Evolutionary conservation across 1,140 invertebrate genomes (phyloP), one percentile per base, ranked within the genome.

Genomic region (Neuroterus valhalla): DNA sequence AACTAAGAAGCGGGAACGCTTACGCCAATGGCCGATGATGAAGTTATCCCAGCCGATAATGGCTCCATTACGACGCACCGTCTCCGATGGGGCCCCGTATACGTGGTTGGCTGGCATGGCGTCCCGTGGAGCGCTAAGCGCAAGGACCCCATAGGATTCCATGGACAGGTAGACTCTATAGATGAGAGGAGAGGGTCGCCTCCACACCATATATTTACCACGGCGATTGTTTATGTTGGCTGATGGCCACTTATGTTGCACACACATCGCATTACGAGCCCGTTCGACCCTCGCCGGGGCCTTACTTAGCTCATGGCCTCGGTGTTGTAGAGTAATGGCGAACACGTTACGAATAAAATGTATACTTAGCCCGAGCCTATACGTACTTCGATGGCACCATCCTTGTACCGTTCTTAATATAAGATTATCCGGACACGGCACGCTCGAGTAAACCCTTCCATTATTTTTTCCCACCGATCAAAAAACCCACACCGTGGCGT

Each of bases 331-430:
- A 85, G 86, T 90, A 90, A 90, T 90, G 88, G 88, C 87, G 88
- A 89, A 89, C 87, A 88, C 88, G 88, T 90, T 90, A 90, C 84
- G 86, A 88, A 85, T 90, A 90, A 89, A 89, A 89, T 89, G 88
- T 90, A 89, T 90, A 90, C 88, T 90, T 89, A 89, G 78, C 68
- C 78, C 72, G 66, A 75, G 68, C 23, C 23, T 62, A 62, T 26
- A 26, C 73, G 76, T 75, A 77, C 76, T 74, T 81, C 85, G 84
- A 86, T 88, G 84, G 84, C 85, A 88, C 86, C 81, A 81, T 82
- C 78, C 76, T 83, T 78, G 77, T 72, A 74, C 66, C 73, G 70
- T 74, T 74, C 75, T 72, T 77, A 38, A 38, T 38, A 38, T 68
- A 79, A 82, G 80, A 82, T 83, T 83, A 81, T 68, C 31, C 76